Base-by-base conservation (phyloP, 2,113 vertebrate genomes). In the Nansenia antarctica region DNA sequence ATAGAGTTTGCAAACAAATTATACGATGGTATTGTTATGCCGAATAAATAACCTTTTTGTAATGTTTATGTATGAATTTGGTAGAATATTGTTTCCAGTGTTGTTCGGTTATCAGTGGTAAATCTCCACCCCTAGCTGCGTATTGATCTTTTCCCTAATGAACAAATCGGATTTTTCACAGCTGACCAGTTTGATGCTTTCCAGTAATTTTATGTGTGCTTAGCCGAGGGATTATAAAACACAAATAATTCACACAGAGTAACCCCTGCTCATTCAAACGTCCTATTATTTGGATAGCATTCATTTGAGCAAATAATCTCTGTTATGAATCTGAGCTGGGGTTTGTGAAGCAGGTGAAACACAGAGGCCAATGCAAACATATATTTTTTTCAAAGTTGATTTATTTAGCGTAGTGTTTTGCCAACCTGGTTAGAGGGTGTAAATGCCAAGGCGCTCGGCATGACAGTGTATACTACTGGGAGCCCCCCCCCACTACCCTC, bases 111-210 rank as follows among this genome's bases (percentile, higher is more conserved):
- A 83, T 83, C 69, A 73, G 67, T 61, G 47, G 62, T 74, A 78
- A 75, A 77, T 88, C 85, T 81, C 83, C 72, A 26, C 74, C 73
- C 72, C 65, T 74, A 81, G 80, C 89, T 62, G 76, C 74, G 72
- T 90, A 91, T 92, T 90, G 89, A 91, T 88, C 76, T 73, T 81
- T 81, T 79, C 70, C 66, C 63, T 91, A 91, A 92, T 92, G 88
- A 92, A 89, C 90, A 93, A 92, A 92, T 91, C 79, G 90, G 92
- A 93, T 93, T 91, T 83, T 90, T 87, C 90, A 93, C 91, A 92
- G 91, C 87, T 93, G 89, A 92, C 87, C 87, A 92, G 91, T 92
- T 92, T 92, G 87, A 87, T 90, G 90, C 91, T 92, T 91, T 90
- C 89, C 92, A 91, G 92, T 93, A 90, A 91, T 93, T 92, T 93